These are phyloP conservation scores for Zosterops lateralis DNA, from an alignment of 2,113 vertebrate species.

Conservation along the genomic window DNA sequence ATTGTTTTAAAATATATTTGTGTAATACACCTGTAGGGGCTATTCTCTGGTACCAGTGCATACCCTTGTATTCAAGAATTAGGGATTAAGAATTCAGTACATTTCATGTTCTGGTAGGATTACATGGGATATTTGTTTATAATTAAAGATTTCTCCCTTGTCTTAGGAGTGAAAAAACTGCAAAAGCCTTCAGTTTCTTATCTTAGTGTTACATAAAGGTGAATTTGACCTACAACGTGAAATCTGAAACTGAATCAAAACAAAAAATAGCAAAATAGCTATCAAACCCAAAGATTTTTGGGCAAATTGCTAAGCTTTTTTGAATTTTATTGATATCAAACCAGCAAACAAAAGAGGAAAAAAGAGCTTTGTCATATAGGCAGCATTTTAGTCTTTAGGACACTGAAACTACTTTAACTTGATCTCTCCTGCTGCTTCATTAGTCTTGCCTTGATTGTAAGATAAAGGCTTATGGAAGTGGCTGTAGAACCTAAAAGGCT, in stretches of 20 bases:
- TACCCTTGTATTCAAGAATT: background rate
- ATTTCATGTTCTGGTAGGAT: background rate
- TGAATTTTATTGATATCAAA: background rate
- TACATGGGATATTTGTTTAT: background rate
- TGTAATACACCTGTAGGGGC: background rate
- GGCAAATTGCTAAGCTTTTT: background rate
- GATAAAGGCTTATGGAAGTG: constrained; percentile 15
- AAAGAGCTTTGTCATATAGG: background rate
- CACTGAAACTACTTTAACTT: background rate
- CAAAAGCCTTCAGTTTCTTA: background rate
- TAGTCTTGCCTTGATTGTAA: background rate
- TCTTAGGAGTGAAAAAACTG: background rate
- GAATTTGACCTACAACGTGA: background rate
- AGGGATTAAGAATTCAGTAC: background rate
- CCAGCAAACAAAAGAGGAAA: background rate
- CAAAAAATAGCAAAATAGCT: background rate
- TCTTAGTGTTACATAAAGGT: background rate
- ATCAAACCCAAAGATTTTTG: background rate
- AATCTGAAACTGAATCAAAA: background rate
- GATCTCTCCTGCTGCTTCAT: background rate
- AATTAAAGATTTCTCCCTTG: background rate
- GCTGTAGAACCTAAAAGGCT: constrained; percentile 11
- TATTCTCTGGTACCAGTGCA: background rate
- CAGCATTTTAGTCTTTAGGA: constrained; percentile 12
- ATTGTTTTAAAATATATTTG: background rate